Percentiles rank a stretch among this genome's conserved stretches.
Evolutionary conservation across 2,888 invertebrate genomes (phyloP).

Genomic region (Limnephilus auricula): DNA sequence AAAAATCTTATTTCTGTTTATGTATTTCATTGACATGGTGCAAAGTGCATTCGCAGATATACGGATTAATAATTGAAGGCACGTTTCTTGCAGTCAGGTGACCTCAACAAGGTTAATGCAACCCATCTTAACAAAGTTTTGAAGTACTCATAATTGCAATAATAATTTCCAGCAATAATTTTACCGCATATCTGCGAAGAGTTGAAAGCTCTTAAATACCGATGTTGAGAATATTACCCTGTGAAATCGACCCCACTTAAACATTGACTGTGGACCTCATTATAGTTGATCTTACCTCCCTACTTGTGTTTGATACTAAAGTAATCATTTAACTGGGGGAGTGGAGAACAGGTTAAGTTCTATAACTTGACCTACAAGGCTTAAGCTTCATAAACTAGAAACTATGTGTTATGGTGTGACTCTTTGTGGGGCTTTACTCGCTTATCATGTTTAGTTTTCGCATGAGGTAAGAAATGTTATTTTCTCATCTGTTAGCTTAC

Average conservation of each 20-base stretch:
- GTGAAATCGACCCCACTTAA: neutral
- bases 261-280: neutral
- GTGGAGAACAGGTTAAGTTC: neutral
- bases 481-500: neutral
- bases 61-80: slow-evolving; percentile 6
- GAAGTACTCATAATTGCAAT: too few relatives aligned
- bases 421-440: neutral
- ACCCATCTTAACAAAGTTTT: neutral
- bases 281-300: neutral
- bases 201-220: neutral
- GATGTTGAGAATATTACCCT: neutral
- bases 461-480: neutral
- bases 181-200: neutral
- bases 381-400: neutral
- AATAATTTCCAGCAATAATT: too few relatives aligned
- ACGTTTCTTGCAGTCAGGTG: slow-evolving; percentile 15
- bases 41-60: slow-evolving; percentile 44
- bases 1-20: neutral
- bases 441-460: neutral
- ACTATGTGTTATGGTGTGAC: neutral
- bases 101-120: slow-evolving; percentile 20
- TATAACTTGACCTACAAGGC: neutral
- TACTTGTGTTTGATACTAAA: neutral
- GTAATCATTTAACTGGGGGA: neutral
- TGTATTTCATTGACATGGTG: slow-evolving; percentile 30